Conservation (phyloP, 2,888 invertebrate genomes). For the Dexiosoma caninum region DNA sequence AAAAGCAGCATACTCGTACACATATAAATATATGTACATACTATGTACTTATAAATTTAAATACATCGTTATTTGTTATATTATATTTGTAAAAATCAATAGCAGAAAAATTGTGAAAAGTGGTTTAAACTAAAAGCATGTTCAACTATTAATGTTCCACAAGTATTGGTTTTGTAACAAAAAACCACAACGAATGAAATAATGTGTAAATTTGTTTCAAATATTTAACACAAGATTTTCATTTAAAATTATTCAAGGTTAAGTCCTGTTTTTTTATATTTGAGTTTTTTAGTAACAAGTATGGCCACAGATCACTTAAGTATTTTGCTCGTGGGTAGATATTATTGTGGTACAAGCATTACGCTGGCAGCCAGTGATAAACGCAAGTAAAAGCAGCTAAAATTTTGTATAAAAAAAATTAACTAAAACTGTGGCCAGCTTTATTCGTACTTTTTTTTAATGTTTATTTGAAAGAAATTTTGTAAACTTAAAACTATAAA, state of each 20-base stretch:
- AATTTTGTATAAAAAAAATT: no score
- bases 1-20: no score
- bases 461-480: no score
- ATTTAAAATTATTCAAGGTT: slow-evolving; percentile 32
- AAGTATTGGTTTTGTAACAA: not conserved
- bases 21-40: not conserved
- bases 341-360: not conserved
- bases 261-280: no score
- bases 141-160: not conserved
- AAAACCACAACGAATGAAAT: not conserved
- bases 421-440: no score
- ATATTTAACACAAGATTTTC: slow-evolving; percentile 17
- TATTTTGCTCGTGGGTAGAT: slow-evolving; percentile 22
- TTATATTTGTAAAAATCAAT: slow-evolving; percentile 33
- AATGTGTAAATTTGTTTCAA: slow-evolving; percentile 11
- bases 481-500: no score
- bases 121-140: not conserved
- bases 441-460: no score
- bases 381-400: not conserved
- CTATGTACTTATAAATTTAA: no score
- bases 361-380: not conserved
- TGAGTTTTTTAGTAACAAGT: slow-evolving; percentile 6
- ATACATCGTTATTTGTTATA: no score
- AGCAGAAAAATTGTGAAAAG: not conserved
- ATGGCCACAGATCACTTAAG: not conserved